Percentiles rank a stretch among this genome's conserved stretches.
phyloP scores from a whole-genome alignment of 2,797 vertebrate species.

The Myotis pilosus region DNA sequence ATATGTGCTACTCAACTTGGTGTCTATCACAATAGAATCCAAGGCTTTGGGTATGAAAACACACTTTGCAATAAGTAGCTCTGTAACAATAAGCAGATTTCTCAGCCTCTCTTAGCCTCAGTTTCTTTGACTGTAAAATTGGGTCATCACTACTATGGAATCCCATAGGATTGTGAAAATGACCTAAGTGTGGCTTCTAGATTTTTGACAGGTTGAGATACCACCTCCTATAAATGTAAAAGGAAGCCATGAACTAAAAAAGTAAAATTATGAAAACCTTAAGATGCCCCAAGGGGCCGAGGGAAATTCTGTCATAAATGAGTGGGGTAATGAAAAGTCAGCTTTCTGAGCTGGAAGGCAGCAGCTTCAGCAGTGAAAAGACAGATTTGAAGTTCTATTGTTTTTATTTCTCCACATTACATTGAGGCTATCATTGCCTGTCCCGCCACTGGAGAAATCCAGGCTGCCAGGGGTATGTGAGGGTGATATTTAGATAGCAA shows the following conservation, averaged over 20 bases:
- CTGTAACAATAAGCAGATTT: background rate
- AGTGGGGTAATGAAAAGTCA: background rate
- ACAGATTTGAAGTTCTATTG: background rate
- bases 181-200: constrained; percentile 28
- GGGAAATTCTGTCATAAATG: background rate
- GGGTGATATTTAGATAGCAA: background rate
- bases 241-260: background rate
- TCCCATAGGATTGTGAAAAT: constrained; percentile 1
- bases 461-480: background rate
- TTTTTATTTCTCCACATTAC: background rate
- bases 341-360: background rate
- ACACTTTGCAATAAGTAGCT: background rate
- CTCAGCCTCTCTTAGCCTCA: background rate
- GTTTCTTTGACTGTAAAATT: constrained; percentile 8
- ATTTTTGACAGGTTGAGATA: constrained; percentile 54
- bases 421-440: background rate
- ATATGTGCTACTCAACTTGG: background rate
- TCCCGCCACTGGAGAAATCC: background rate
- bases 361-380: background rate
- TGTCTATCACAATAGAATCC: background rate
- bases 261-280: constrained; percentile 25
- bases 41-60: background rate
- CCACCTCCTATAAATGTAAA: constrained; percentile 18
- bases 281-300: background rate
- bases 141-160: background rate